Percentiles rank a stretch among this genome's conserved stretches.
Evolutionary conservation across 2,797 vertebrate species (phyloP).

Genomic region (Sebastes taczanowskii): DNA sequence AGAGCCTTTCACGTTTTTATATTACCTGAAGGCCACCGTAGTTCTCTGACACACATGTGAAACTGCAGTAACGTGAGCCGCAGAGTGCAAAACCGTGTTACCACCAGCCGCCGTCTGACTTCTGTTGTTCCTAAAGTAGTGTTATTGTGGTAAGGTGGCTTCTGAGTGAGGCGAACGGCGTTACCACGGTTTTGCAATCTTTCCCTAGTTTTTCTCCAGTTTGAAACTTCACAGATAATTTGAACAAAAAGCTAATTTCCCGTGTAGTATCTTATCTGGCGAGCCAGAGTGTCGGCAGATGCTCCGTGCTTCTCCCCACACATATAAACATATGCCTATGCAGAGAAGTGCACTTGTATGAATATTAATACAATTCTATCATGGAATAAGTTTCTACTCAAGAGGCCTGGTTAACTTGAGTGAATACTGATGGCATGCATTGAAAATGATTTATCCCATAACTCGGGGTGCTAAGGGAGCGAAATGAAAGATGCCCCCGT

Average conservation of each 20-base stretch:
- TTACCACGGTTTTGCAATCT: background rate
- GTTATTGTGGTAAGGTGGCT: accelerated
- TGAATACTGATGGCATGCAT: constrained; percentile 60
- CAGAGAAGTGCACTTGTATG: constrained; percentile 49
- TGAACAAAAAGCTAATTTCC: constrained; percentile 23
- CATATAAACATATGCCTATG: constrained; percentile 66
- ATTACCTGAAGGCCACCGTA: background rate
- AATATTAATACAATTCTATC: constrained; percentile 67
- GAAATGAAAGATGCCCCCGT: constrained; percentile 52
- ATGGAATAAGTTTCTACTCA: constrained; percentile 37
- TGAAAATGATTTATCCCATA: constrained; percentile 58
- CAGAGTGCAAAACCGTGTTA: background rate
- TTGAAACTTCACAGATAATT: constrained; percentile 29
- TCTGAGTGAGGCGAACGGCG: background rate
- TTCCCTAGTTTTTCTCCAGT: background rate
- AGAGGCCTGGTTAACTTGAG: constrained; percentile 55
- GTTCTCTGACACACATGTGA: background rate
- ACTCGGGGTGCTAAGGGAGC: constrained; percentile 31
- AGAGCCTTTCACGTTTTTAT: background rate
- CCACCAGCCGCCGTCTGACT: too few species aligned
- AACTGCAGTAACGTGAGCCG: background rate
- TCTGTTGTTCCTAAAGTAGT: background rate
- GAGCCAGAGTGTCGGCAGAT: constrained; percentile 51
- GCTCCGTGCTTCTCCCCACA: constrained; percentile 26
- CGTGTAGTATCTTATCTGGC: constrained; percentile 27